These are phyloP conservation scores for Heliconius nattereri DNA, from an alignment of 1,140 invertebrate genomes.

Conservation along the genomic window DNA sequence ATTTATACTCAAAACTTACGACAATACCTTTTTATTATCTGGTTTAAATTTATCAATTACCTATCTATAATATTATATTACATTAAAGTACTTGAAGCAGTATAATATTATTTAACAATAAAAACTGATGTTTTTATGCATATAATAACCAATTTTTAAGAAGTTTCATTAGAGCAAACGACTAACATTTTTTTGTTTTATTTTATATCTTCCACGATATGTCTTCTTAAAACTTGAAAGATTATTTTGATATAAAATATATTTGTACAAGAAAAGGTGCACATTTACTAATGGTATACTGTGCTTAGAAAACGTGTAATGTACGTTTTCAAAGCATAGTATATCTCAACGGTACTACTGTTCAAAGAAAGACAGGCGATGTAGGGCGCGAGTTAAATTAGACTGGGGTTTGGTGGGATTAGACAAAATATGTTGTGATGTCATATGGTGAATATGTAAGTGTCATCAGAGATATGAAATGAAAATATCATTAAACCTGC, in stretches of 20 bases:
- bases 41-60: no score
- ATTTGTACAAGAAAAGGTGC: conserved; percentile 29
- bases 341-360: conserved; percentile 50
- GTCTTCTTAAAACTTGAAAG: not conserved
- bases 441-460: conserved; percentile 8
- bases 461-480: conserved; percentile 18
- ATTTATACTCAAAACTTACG: not conserved
- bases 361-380: conserved; percentile 43
- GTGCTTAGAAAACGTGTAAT: no score
- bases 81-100: not conserved
- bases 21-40: not conserved
- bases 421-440: conserved; percentile 30
- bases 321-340: conserved; percentile 35
- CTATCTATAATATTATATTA: no score
- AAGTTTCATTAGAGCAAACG: no score
- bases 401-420: no score
- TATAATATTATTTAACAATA: not conserved
- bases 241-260: not conserved
- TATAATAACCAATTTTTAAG: no score
- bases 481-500: no score
- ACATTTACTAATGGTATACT: conserved; percentile 29
- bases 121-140: no score
- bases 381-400: conserved; percentile 43
- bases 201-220: not conserved
- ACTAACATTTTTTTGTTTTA: no score